Base-by-base conservation (phyloP, 2,888 invertebrate genomes). In the Archips xylosteana region DNA sequence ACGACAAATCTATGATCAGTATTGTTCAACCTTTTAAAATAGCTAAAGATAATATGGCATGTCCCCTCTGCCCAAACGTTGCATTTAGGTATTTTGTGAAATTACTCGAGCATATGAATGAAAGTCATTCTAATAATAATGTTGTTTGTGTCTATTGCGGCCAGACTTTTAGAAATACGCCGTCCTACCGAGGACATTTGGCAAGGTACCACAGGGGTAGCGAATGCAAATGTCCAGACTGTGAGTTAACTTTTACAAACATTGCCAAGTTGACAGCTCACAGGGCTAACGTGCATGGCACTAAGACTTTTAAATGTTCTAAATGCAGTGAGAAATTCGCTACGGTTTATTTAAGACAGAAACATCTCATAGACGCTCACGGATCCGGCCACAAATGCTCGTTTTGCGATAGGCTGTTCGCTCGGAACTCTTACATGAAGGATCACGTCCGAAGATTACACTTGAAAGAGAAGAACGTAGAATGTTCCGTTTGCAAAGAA, bases 381-480 rank as follows among this genome's bases (percentile, higher is more conserved):
- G 71, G 67, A 10, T 73, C 73, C 0, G 77, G 73, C 10, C 75
- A 75, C 39, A 76, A 76, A 67, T 77, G 77, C 36, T 57, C 74
- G 2, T 74, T 63, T 36, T 80, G 91, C 87, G 80, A 89, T 87
- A 75, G 70, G 45, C 51, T 77, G 2, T 77, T 76, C 68, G 74
- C 75, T 10, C 68, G 74, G 71, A 89, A 89, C 83, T 89, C 89
- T 34, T 89, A 89, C 0, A 79, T 92, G 66, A 89, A 88, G 6
- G 86, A 90, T 77, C 91, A 92, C 72, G 89, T 90, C 87, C 87
- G 91, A 3, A 88, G 87, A 3, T 87, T 89, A 2, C 91, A 91
- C 76, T 87, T 90, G 9, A 75, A 77, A 39, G 76, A 78, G 42
- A 67, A 75, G 60, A 76, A 76, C 42, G 74, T 74, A 47, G 75